phyloP scores from a whole-genome alignment of 1,140 invertebrate genomes.

The Micrasema minimum region DNA sequence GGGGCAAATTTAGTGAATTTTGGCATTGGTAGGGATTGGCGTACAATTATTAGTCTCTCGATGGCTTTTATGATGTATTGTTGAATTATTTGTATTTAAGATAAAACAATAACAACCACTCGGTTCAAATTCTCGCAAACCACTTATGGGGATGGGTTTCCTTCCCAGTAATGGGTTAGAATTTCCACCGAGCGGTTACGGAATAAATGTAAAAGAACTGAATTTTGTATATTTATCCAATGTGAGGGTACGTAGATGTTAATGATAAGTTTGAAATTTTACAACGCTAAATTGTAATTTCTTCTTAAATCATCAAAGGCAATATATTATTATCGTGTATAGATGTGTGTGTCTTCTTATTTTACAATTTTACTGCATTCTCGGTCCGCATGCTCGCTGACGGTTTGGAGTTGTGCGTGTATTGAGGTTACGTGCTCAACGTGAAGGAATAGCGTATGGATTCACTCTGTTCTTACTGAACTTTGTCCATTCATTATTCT shows the following conservation, averaged over 20 bases:
- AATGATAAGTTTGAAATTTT: constrained; percentile 44
- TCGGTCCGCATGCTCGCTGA: constrained; percentile 8
- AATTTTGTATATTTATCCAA: constrained; percentile 68
- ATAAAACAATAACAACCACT: constrained; percentile 59
- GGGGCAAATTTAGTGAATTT: constrained; percentile 51
- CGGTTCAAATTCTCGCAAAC: too few relatives aligned
- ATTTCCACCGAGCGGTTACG: constrained; percentile 66
- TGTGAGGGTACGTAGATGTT: constrained; percentile 66
- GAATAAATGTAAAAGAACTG: constrained; percentile 69
- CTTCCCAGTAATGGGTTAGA: constrained; percentile 46
- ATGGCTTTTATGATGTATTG: constrained; percentile 48
- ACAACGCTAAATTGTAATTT: constrained; percentile 28
- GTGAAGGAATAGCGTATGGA: neutral
- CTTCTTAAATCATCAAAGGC: constrained; percentile 34
- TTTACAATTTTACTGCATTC: constrained; percentile 19
- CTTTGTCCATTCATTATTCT: neutral
- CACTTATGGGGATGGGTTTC: constrained; percentile 55
- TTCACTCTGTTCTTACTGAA: neutral
- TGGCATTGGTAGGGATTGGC: constrained; percentile 51
- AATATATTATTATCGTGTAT: constrained; percentile 38
- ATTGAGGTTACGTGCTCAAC: neutral
- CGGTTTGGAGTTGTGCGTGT: neutral
- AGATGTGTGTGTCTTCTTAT: constrained; percentile 18
- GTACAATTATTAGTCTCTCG: constrained; percentile 38
- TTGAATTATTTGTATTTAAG: constrained; percentile 57